Evolutionary conservation across 2,888 invertebrate species (phyloP), one percentile per base, ranked within the genome.

Genomic region (Mythimna vitellina): DNA sequence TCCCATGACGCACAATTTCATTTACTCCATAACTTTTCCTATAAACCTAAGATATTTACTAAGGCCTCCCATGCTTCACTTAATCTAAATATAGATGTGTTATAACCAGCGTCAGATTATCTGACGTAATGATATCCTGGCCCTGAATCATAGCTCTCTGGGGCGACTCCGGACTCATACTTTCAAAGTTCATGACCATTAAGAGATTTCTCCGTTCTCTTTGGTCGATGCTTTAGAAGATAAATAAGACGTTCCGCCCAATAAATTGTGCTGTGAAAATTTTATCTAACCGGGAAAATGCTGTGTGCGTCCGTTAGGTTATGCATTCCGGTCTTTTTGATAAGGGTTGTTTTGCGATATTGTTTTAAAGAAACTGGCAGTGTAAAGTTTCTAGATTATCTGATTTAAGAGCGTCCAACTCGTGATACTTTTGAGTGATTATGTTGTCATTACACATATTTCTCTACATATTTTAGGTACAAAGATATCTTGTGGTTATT

Each of bases 91-190:
- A 89, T 87, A 88, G 88, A 85, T 78, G 85, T 87, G 88, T 86
- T 86, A 86, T 86, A 89, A 88, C 88, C 88, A 85, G 90, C 89
- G 82, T 91, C 92, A 90, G 92, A 93, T 94, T 93, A 93, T 92
- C 86, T 88, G 86, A 86, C 89, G 92, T 92, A 94, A 94, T 91
- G 92, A 93, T 92, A 90, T 91, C 91, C 90, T 88, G 87, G 88
- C 87, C 80, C 91, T 93, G 93, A 94, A 87, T 92, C 93, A 94
- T 94, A 88, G 92, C 91, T 89, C 95, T 92, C 94, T 87, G 54
- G 93, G 93, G 94, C 68, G 81, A 78, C 78, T 84, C 86, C 87
- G 86, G 90, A 87, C 91, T 92, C 93, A 90, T 91, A 92, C 91
- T 93, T 92, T 89, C 92, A 91, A 92, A 91, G 91, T 91, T 92